These are phyloP conservation scores for Lagocephalus sceleratus DNA, from an alignment of 2,797 vertebrate species.

Conservation along the genomic window DNA sequence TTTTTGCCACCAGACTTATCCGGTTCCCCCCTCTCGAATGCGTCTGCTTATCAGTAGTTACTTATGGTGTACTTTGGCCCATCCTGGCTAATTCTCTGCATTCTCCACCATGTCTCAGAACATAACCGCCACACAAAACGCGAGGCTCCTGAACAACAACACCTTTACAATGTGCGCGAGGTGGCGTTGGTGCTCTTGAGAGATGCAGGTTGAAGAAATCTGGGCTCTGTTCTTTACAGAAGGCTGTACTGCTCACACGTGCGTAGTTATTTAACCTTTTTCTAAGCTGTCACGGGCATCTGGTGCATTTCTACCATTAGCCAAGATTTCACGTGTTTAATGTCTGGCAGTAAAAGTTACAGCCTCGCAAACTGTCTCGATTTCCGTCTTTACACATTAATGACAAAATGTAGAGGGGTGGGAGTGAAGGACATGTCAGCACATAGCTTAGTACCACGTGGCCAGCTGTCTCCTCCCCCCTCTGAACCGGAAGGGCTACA, in stretches of 20 bases:
- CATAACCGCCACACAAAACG: conserved; percentile 3
- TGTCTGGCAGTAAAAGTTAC: conserved; percentile 8
- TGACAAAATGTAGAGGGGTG: conserved; percentile 26
- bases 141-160: not conserved
- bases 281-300: not conserved
- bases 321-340: too few species aligned
- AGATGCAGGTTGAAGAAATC: too few species aligned
- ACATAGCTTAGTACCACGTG: conserved; percentile 79
- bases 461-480: conserved; percentile 69
- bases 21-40: not conserved
- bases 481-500: conserved; percentile 64
- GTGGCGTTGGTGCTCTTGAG: not conserved
- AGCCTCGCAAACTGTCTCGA: conserved; percentile 12
- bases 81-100: conserved; percentile 4
- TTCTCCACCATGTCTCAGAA: not conserved
- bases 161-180: not conserved
- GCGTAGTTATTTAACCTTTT: not conserved
- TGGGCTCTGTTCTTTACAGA: too few species aligned
- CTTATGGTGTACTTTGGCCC: conserved; percentile 52
- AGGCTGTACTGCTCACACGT: too few species aligned
- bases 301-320: too few species aligned
- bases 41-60: conserved; percentile 53
- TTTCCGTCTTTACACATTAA: conserved; percentile 28
- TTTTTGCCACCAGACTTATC: not conserved
- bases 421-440: conserved; percentile 70